Evolutionary conservation across 2,888 invertebrate species (phyloP), one percentile per base, ranked within the genome.

Genomic region (Amblyjoppa fuscipennis): DNA sequence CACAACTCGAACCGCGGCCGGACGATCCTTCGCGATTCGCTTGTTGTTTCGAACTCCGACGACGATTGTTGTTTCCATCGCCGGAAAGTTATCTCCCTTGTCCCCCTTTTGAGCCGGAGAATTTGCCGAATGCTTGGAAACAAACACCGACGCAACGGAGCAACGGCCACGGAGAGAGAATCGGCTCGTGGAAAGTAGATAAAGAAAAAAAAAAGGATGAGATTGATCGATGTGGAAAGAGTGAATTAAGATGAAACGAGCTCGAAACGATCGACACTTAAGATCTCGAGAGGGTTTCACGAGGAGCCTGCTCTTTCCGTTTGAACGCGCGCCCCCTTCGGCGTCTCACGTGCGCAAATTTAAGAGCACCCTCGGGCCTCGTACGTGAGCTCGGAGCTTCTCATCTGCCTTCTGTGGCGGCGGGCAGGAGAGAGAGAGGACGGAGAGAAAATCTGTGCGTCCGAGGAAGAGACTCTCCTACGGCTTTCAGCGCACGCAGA

Each of bases 331-430:
- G 31, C 51, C 61, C 51, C 69, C 84, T 78, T 78, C 20, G 81
- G 81, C 77, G 81, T 74, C 81, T 78, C 73, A 64, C 74, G 84
- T 70, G 84, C 41, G 69, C 81, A 51, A 84, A 64, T 81, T 84
- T 68, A 74, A 82, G 71, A 49, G 81, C 73, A 38, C 49, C 81
- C 77, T 51, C 64, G n/a, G 34, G 84, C 61, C n/a, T 41, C 1
- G 68, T 77, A 84, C 81, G 77, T 74, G 81, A 81, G 78, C 70
- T 84, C 34, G n/a, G 31, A 34, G 64, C 34, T 75, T 84, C 64
- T 64, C 64, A 64, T 64, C 64, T 64, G 64, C 64, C 31, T 64
- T 16, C 34, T n/a, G 34, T 16, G 0, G 34, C 28, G 25, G 16
- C 28, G 3, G 61, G 61, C 83, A 61, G 20, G 45, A 3, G 31